phyloP scores from a whole-genome alignment of 2,113 vertebrate species.

The Nyctibius bracteatus region DNA sequence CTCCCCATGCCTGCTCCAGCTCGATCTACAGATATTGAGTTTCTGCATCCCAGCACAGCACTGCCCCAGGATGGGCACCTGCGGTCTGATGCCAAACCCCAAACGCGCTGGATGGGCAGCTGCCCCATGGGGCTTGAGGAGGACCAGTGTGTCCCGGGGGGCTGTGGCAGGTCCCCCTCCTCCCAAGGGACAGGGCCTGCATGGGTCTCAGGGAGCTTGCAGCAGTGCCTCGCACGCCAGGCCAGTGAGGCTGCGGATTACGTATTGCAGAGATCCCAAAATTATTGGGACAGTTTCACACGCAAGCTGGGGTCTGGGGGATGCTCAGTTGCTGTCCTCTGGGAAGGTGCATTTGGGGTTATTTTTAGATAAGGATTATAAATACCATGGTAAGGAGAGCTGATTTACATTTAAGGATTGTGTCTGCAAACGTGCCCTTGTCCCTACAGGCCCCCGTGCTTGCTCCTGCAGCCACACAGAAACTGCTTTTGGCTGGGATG shows the following conservation, averaged over 20 bases:
- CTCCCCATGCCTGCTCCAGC: not conserved
- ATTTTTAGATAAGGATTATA: conserved; percentile 29
- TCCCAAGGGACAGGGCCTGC: not conserved
- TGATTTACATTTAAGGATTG: conserved; percentile 15
- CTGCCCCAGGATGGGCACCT: not conserved
- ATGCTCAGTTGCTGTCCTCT: conserved; percentile 29
- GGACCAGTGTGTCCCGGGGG: rapidly evolving
- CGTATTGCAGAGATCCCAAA: conserved; percentile 16
- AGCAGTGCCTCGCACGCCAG: not conserved
- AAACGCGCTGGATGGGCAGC: not conserved
- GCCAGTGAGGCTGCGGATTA: not conserved
- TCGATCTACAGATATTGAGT: not conserved
- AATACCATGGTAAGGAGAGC: not conserved
- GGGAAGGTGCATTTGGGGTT: conserved; percentile 13
- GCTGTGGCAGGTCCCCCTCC: not conserved
- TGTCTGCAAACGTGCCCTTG: conserved; percentile 10
- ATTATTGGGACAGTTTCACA: conserved; percentile 38
- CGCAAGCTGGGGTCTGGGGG: conserved; percentile 28
- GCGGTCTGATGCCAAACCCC: not conserved
- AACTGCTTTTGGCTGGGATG: not conserved
- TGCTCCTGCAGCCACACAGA: not conserved
- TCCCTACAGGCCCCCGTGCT: not conserved
- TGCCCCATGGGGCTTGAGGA: not conserved
- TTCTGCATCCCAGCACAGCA: not conserved
- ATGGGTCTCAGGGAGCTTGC: not conserved